Evolutionary conservation across 2,797 vertebrate species (phyloP).

Genomic region (Bradypodion ventrale): DNA sequence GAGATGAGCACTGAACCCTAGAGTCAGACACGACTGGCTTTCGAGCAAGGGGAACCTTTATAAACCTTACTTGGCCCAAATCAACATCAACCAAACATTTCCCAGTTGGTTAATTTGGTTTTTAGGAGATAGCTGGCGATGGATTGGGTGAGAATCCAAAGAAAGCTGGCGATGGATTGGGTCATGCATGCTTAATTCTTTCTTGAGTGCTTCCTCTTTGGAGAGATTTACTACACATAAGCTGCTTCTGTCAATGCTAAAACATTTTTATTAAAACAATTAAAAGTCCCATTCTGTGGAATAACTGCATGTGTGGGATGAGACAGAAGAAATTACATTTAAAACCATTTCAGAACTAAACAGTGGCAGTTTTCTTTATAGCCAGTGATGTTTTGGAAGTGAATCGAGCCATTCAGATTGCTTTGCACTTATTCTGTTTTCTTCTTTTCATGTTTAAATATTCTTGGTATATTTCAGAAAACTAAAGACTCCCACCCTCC

Average conservation of each 20-base stretch:
- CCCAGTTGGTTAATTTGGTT: constrained; percentile 4
- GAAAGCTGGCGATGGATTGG: no score
- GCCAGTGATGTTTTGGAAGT: background rate
- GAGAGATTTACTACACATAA: constrained; percentile 50
- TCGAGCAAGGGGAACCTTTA: no score
- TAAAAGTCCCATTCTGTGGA: constrained; percentile 43
- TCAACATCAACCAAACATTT: constrained; percentile 16
- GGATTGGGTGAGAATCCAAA: no score
- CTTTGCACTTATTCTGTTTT: constrained; percentile 43
- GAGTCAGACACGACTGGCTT: no score
- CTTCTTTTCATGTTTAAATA: background rate
- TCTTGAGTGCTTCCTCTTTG: constrained; percentile 30
- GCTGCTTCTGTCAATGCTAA: constrained; percentile 37
- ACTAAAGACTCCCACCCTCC: constrained; percentile 23
- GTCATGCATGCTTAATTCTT: background rate
- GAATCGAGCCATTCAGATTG: constrained; percentile 24
- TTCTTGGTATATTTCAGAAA: constrained; percentile 54
- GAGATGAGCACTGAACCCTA: no score
- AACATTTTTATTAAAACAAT: constrained; percentile 48
- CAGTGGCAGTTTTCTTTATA: constrained; percentile 50
- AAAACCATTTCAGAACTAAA: constrained; percentile 50
- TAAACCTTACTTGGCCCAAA: background rate
- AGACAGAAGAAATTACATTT: constrained; percentile 47
- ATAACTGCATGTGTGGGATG: constrained; percentile 58
- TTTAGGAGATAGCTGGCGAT: no score